phyloP scores from a whole-genome alignment of 1,140 invertebrate genomes.

The Bilobella aurantiaca region DNA sequence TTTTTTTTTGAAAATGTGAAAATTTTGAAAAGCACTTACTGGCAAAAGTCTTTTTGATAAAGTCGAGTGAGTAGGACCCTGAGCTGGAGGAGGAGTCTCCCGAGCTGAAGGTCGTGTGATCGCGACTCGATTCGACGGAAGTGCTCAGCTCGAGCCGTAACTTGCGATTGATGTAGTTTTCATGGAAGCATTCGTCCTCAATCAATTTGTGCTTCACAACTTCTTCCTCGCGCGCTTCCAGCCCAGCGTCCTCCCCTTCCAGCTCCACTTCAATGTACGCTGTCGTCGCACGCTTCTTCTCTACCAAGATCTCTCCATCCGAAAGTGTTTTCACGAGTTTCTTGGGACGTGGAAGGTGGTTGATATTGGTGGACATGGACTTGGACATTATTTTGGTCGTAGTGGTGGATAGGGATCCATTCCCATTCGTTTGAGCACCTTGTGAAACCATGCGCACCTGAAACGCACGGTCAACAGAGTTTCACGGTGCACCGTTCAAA shows the following conservation, averaged over 20 bases:
- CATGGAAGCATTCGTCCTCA: conserved; percentile 6
- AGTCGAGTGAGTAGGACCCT: background rate
- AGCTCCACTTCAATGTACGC: conserved; percentile 33
- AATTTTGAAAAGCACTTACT: too few species aligned
- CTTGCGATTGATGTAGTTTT: conserved; percentile 5
- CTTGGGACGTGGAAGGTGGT: background rate
- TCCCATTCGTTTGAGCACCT: conserved; percentile 73
- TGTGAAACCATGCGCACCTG: conserved; percentile 77
- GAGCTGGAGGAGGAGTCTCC: background rate
- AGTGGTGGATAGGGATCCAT: conserved; percentile 18
- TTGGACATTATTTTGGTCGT: conserved; percentile 37
- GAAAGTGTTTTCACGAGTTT: conserved; percentile 61
- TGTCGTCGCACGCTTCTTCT: conserved; percentile 42
- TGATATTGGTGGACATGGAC: conserved; percentile 10
- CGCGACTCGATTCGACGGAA: conserved; percentile 13
- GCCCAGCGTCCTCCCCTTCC: background rate
- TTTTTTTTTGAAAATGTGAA: too few species aligned
- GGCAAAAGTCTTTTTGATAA: background rate
- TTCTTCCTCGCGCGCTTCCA: conserved; percentile 9
- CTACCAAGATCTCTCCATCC: conserved; percentile 64
- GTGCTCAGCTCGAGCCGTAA: background rate
- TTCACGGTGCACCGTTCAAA: background rate
- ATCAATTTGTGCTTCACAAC: conserved; percentile 11
- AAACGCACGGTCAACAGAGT: too few species aligned
- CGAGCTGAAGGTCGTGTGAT: conserved; percentile 13